Conservation (phyloP, 2,888 invertebrate genomes). For the Crepidodera aurea region DNA sequence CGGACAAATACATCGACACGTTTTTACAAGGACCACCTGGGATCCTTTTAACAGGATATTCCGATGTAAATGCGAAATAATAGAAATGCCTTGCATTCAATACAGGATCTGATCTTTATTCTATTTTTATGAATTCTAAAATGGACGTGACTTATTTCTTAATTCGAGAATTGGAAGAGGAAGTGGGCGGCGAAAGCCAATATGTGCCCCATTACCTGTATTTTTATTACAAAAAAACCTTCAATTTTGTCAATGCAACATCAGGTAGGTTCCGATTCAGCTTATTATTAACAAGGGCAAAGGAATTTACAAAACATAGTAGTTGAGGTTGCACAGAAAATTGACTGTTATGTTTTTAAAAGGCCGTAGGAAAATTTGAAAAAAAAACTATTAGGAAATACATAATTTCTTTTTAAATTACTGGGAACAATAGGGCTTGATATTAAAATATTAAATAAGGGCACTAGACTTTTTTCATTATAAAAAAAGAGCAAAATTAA, state of each 20-base stretch:
- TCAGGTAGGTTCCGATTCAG: not conserved
- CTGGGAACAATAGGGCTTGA: no score
- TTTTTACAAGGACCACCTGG: conserved; percentile 11
- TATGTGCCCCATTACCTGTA: conserved; percentile 1
- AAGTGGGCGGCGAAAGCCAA: not conserved
- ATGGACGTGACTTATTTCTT: conserved; percentile 28
- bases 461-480: no score
- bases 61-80: conserved; percentile 16
- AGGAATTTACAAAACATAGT: no score
- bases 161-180: conserved; percentile 13
- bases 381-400: no score
- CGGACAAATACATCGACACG: not conserved
- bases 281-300: not conserved
- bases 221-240: conserved; percentile 4
- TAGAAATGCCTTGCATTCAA: conserved; percentile 13
- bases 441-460: no score
- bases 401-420: no score
- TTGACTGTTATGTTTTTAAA: no score
- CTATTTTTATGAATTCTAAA: conserved; percentile 26
- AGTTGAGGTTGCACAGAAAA: no score
- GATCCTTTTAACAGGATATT: conserved; percentile 7
- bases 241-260: not conserved
- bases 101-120: conserved; percentile 5
- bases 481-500: no score
- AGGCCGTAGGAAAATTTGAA: no score